Percentiles rank a stretch among this genome's conserved stretches.
phyloP scores from a whole-genome alignment of 2,113 vertebrate genomes.

The Corythornis madagascariensis region DNA sequence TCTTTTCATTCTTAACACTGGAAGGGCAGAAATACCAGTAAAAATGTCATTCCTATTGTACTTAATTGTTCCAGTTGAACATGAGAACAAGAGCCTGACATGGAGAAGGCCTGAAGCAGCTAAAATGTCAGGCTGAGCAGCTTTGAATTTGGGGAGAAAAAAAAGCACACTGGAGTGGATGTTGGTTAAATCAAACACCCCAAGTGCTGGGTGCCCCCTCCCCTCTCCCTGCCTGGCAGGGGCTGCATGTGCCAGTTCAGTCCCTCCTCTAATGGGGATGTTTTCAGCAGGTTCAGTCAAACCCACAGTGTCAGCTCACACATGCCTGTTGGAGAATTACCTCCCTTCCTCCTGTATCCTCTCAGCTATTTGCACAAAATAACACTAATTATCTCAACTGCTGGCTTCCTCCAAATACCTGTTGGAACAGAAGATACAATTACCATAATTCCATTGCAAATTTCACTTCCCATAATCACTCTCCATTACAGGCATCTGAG shows the following conservation, averaged over 20 bases:
- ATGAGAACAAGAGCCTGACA: background rate
- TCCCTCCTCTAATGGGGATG: background rate
- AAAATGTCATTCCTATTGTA: background rate
- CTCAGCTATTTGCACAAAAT: constrained; percentile 26
- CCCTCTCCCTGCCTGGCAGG: background rate
- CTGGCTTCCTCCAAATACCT: background rate
- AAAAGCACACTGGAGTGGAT: background rate
- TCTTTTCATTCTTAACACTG: background rate
- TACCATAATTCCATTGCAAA: constrained; percentile 15
- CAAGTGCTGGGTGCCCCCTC: background rate
- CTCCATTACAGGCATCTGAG: background rate
- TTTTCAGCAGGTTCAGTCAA: background rate
- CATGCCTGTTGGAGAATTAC: background rate
- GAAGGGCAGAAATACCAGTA: background rate
- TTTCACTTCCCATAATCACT: constrained; percentile 16
- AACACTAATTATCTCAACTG: constrained; percentile 26
- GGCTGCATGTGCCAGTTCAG: background rate
- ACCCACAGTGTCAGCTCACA: background rate
- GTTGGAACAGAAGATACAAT: constrained; percentile 30
- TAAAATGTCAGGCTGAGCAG: background rate
- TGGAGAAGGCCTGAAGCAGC: background rate
- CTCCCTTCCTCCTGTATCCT: background rate
- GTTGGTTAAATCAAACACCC: background rate
- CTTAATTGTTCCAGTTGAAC: background rate
- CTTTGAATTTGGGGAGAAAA: background rate